A percentile compares a stretch with the other conserved stretches of the same genome.
phyloP scores from a whole-genome alignment of 2,113 vertebrate species.

The Lasiurus cinereus region DNA sequence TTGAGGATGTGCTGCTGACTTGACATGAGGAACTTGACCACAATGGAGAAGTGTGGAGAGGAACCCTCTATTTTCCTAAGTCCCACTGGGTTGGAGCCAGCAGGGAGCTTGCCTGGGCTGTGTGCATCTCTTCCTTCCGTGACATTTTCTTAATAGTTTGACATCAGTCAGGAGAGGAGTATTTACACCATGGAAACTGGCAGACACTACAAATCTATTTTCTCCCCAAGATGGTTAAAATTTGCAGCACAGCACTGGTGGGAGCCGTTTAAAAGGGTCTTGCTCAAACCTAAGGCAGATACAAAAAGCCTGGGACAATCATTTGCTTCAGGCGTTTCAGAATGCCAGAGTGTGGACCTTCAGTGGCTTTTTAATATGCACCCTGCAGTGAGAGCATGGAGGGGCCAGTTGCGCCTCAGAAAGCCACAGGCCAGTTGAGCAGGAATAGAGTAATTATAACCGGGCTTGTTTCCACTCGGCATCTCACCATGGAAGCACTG shows the following conservation, averaged over 20 bases:
- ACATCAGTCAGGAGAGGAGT: not conserved
- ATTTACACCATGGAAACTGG: not conserved
- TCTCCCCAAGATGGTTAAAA: not conserved
- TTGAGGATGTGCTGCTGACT: rapidly evolving
- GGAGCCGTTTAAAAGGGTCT: not conserved
- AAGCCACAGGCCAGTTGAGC: not conserved
- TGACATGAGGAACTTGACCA: not conserved
- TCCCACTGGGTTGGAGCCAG: not conserved
- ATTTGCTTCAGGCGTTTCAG: not conserved
- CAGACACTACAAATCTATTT: not conserved
- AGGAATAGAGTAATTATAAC: not conserved
- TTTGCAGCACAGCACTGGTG: not conserved
- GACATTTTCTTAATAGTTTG: not conserved
- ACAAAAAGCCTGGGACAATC: not conserved
- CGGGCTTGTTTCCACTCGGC: not conserved
- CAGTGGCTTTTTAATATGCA: not conserved
- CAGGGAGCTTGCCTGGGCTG: rapidly evolving
- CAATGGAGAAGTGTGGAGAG: not conserved
- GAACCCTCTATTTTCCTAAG: not conserved
- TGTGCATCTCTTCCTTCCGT: not conserved
- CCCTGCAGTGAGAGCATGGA: rapidly evolving
- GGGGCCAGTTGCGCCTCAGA: not conserved
- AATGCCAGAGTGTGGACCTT: not conserved
- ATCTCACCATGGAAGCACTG: rapidly evolving
- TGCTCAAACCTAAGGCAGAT: not conserved